Evolutionary conservation across 2,797 vertebrate species (phyloP), one percentile per base, ranked within the genome.

Genomic region (Anomalospiza imberbis): DNA sequence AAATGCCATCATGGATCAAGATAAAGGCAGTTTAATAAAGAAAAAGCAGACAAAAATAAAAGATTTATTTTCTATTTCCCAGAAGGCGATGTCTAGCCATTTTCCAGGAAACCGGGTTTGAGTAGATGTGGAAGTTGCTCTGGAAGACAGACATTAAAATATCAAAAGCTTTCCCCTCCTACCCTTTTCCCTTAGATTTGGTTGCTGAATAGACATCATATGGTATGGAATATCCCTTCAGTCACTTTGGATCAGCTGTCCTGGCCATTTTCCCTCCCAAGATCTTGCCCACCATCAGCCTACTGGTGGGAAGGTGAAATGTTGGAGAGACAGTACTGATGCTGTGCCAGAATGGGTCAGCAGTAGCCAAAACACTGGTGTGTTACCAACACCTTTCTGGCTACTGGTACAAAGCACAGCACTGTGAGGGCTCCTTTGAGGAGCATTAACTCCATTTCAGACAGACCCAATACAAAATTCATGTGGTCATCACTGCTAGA

Each of bases 111-210:
- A 24, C 3, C 63, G 6, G 4, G 10, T 36, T 71, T 89, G 48
- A n/a, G 31, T 10, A 47, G 12, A 5, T 1, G 0, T 28, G 7
- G 32, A 20, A 7, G 21, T 55, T 72, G 24, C 7, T 58, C 62
- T n/a, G 13, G 13, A 68, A 83, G 28, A 50, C 18, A 54, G n/a
- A 60, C 3, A 31, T 17, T 21, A 14, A 65, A 65, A 22, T 32
- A 80, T 12, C 4, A 31, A 63, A 63, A 63, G 3, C 3, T 45
- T 38, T 4, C 6, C 2, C 5, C 3, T 54, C 10, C 1, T 22
- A 13, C 4, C 3, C 3, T 28, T 68, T 53, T 58, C 24, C 28
- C 40, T 42, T 51, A 42, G 17, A 29, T 54, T 54, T 74, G 18
- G 4, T 44, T 58, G 20, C 21, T 66, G 42, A 66, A 36, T 34